Percentiles rank a stretch among this genome's conserved stretches.
phyloP scores from a whole-genome alignment of 92 coral and sea anemone genomes.

The Porites lobata region DNA sequence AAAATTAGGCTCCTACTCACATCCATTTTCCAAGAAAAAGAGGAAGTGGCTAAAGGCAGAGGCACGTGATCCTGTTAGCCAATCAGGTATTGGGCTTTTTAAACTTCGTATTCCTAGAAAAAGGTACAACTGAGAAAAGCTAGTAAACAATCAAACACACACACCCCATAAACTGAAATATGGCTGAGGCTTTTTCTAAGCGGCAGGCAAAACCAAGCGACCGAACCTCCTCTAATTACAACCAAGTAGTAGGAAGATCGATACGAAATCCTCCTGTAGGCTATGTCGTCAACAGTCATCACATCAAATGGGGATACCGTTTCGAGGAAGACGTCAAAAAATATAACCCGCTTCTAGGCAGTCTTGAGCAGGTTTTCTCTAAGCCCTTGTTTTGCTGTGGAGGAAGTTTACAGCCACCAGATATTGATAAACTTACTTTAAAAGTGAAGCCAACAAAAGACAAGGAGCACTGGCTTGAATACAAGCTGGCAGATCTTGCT shows the following conservation, averaged over 20 bases:
- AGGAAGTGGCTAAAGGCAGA: too few relatives aligned
- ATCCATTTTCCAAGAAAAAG: not conserved
- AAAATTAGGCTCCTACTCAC: too few relatives aligned
- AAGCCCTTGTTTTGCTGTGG: constrained; percentile 71
- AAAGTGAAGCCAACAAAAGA: constrained; percentile 50
- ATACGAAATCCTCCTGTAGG: constrained; percentile 58
- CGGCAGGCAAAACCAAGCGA: not conserved
- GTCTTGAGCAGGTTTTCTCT: constrained; percentile 52
- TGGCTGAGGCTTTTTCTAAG: constrained; percentile 50
- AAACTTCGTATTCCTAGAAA: not conserved
- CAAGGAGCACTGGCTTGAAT: constrained; percentile 42
- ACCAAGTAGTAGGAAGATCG: constrained; percentile 45
- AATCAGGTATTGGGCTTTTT: not conserved
- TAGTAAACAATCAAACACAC: too few relatives aligned
- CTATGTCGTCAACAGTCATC: constrained; percentile 62
- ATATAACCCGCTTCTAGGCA: constrained; percentile 38
- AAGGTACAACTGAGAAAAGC: not conserved
- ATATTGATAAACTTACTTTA: constrained; percentile 19
- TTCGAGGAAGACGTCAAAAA: constrained; percentile 16
- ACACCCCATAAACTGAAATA: not conserved
- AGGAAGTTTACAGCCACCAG: constrained; percentile 48
- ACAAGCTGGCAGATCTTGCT: constrained; percentile 31
- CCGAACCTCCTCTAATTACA: constrained; percentile 2
- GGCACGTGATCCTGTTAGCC: constrained; percentile 1
- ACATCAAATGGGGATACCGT: not conserved